Evolutionary conservation across 1,140 invertebrate species (phyloP).

Genomic region (Octopus sinensis): DNA sequence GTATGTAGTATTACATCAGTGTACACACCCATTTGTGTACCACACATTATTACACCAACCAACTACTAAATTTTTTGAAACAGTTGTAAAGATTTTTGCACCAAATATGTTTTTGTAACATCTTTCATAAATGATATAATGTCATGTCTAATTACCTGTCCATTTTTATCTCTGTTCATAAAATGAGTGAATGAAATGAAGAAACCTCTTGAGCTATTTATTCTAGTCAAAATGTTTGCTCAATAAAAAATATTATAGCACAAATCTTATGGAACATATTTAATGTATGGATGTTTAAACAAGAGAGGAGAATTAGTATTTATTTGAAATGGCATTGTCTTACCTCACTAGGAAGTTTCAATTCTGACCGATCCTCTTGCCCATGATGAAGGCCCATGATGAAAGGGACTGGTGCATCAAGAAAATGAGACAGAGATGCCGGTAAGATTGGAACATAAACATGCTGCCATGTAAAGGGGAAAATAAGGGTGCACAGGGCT

Average conservation of each 20-base stretch:
- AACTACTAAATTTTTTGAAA: no score
- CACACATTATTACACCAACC: no score
- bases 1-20: no score
- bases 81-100: no score
- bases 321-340: constrained; percentile 23
- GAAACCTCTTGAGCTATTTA: not conserved
- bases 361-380: constrained; percentile 60
- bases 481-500: constrained; percentile 81
- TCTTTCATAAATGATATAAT: no score
- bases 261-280: not conserved
- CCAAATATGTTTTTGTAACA: no score
- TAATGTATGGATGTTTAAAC: not conserved
- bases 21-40: no score
- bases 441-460: constrained; percentile 98
- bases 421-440: constrained; percentile 88
- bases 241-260: not conserved
- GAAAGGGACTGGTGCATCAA: constrained; percentile 98
- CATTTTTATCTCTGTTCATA: no score
- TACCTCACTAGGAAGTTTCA: constrained; percentile 64
- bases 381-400: constrained; percentile 80
- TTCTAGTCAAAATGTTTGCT: not conserved
- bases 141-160: no score
- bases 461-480: constrained; percentile 96
- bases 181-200: no score
- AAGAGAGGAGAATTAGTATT: no score